Percentiles rank a stretch among this genome's conserved stretches.
Conservation (phyloP, 2,113 vertebrate genomes). For the Struthio camelus region DNA sequence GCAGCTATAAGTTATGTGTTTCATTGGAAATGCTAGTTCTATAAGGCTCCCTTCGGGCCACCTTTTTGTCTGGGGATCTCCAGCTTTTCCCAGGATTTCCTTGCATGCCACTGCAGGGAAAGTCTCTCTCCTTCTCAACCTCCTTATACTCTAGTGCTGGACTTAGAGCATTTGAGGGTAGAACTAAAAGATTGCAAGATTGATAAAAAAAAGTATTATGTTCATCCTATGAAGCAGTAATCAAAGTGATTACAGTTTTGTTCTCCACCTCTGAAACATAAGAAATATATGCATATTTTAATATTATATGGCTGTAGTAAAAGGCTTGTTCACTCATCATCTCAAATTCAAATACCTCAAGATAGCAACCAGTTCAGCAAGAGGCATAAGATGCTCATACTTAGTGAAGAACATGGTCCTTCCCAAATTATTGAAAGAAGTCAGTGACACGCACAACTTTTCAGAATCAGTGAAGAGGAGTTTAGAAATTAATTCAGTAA, state of each 20-base stretch:
- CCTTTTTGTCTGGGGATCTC: background rate
- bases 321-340: background rate
- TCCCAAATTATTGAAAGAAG: background rate
- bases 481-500: background rate
- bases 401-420: background rate
- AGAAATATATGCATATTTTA: background rate
- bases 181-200: background rate
- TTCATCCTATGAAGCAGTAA: background rate
- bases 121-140: background rate
- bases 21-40: background rate
- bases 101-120: background rate
- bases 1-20: background rate
- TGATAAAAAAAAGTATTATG: rapidly evolving
- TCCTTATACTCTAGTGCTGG: background rate
- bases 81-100: background rate
- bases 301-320: background rate
- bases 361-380: background rate
- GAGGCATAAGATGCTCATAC: background rate
- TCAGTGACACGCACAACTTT: rapidly evolving
- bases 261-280: background rate
- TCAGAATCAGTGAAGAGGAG: background rate
- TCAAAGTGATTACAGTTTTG: background rate
- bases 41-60: background rate
- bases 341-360: background rate
- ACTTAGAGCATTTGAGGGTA: background rate